Evolutionary conservation across 2,888 invertebrate species (phyloP).

Genomic region (Camponotus fellah): DNA sequence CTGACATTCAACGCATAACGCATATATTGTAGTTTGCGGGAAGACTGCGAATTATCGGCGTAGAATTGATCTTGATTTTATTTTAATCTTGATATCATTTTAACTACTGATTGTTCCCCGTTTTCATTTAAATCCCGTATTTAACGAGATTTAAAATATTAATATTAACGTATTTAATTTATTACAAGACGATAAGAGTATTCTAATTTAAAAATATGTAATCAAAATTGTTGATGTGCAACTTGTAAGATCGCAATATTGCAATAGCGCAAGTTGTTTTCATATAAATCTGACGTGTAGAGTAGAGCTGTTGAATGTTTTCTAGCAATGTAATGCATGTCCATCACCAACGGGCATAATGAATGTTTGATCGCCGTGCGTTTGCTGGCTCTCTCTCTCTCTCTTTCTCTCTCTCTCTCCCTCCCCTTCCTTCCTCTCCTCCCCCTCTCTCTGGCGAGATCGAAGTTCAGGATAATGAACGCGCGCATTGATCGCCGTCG

Average conservation of each 20-base stretch:
- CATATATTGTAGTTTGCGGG: conserved; percentile 41
- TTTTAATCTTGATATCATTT: neutral
- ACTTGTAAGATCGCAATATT: neutral
- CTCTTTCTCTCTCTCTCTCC: neutral
- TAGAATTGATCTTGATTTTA: neutral
- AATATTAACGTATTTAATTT: too few species aligned
- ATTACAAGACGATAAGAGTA: too few species aligned
- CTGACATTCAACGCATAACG: conserved; percentile 47
- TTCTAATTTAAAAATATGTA: neutral
- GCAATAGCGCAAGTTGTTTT: conserved; percentile 1
- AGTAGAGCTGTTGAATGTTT: neutral
- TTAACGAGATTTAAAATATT: neutral
- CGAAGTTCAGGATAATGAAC: conserved; percentile 24
- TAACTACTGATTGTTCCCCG: neutral
- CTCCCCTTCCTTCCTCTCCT: too few species aligned
- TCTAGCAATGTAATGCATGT: neutral
- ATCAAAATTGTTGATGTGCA: neutral
- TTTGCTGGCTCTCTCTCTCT: neutral
- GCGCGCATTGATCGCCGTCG: conserved; percentile 58
- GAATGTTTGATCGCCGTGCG: conserved; percentile 25
- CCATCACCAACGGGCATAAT: neutral
- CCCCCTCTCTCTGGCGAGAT: conserved; percentile 8
- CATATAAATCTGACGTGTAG: neutral
- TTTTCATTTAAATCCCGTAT: neutral
- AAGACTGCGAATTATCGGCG: neutral